Evolutionary conservation across 2,888 invertebrate genomes (phyloP).

Genomic region (Clusia tigrina): DNA sequence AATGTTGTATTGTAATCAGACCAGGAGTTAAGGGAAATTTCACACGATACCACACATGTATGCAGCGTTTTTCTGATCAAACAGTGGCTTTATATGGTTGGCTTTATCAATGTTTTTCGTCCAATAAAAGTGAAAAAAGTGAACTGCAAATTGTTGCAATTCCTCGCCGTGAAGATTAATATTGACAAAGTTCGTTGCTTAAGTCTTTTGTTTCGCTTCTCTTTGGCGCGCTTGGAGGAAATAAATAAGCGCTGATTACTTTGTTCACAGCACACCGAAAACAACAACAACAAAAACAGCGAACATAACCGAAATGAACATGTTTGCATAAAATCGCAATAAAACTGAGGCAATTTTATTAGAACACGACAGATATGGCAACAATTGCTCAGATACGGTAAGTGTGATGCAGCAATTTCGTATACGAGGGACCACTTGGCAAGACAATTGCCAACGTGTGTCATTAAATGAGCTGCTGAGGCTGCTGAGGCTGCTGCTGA

Average conservation of each 20-base stretch:
- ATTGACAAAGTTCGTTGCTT: conserved; percentile 48
- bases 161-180: neutral
- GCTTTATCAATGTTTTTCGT: no score
- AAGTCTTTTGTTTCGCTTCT: conserved; percentile 51
- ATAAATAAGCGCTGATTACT: conserved; percentile 34
- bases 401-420: neutral
- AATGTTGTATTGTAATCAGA: no score
- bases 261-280: conserved; percentile 1
- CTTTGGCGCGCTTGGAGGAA: conserved; percentile 10
- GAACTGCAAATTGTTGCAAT: no score
- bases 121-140: no score
- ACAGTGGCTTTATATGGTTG: no score
- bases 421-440: neutral
- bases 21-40: no score
- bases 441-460: conserved; percentile 20
- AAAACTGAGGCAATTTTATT: conserved; percentile 52
- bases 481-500: conserved; percentile 22
- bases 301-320: neutral
- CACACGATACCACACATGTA: no score
- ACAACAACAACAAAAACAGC: conserved; percentile 18
- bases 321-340: conserved; percentile 57
- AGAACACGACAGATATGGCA: conserved; percentile 56
- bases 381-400: conserved; percentile 20
- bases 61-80: no score
- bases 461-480: conserved; percentile 46